Conservation (phyloP, 2,888 invertebrate species). For the Steinernema hermaphroditum region DNA sequence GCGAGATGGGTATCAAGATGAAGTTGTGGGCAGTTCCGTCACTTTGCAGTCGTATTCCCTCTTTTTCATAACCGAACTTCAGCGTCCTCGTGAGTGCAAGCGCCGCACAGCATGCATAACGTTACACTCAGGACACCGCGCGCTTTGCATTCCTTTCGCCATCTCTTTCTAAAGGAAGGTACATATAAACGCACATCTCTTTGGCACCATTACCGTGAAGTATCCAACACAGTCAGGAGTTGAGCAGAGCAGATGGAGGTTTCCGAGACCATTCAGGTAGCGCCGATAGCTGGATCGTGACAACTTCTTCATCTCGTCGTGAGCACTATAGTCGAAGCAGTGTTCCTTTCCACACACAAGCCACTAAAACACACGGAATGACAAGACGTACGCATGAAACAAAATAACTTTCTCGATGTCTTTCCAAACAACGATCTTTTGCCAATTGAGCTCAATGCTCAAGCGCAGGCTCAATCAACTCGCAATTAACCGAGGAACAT, state of each 20-base stretch:
- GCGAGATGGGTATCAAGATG: no score
- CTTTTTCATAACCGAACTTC: neutral
- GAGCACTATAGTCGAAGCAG: conserved; percentile 1
- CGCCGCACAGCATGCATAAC: neutral
- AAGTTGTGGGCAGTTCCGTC: no score
- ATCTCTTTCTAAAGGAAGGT: neutral
- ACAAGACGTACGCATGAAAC: no score
- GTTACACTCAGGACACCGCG: neutral
- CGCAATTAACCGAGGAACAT: no score
- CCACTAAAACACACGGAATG: conserved; percentile 1
- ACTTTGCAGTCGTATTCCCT: no score
- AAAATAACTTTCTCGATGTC: neutral
- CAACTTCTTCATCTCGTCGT: conserved; percentile 6
- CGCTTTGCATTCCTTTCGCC: neutral
- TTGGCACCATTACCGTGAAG: conserved; percentile 7
- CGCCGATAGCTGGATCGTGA: conserved; percentile 5
- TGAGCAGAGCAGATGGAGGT: neutral
- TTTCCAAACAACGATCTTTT: conserved; percentile 13
- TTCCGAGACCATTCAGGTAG: neutral
- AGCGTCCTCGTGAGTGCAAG: neutral
- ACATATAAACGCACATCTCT: no score
- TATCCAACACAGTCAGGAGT: conserved; percentile 12
- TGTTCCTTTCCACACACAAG: neutral
- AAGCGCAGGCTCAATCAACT: no score
- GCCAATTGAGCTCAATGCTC: neutral